These are phyloP conservation scores for Megaustenia siamemsis DNA, from an alignment of 2,888 invertebrate genomes.

Conservation along the genomic window DNA sequence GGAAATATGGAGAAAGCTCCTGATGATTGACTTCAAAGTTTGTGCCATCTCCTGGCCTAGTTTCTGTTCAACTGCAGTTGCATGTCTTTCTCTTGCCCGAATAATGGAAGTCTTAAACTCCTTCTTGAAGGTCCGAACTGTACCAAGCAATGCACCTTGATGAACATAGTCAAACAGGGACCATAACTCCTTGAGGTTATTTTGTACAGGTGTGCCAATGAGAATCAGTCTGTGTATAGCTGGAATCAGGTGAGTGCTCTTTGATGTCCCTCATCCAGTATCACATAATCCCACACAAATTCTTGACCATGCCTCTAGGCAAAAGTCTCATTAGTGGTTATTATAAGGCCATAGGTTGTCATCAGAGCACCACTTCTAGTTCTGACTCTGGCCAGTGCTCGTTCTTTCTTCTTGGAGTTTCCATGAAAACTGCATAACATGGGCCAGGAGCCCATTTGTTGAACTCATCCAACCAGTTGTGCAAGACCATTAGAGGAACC, in stretches of 20 bases:
- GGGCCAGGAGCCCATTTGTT: slow-evolving; percentile 79
- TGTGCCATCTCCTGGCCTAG: slow-evolving; percentile 79
- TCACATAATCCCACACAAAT: slow-evolving; percentile 75
- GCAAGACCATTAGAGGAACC: slow-evolving; percentile 79
- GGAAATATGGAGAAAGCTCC: slow-evolving; percentile 80
- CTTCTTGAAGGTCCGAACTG: slow-evolving; percentile 79
- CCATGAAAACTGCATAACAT: slow-evolving; percentile 77
- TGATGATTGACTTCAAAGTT: slow-evolving; percentile 78
- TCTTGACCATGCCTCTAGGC: slow-evolving; percentile 70
- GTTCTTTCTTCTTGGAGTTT: slow-evolving; percentile 70
- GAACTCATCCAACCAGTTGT: slow-evolving; percentile 80
- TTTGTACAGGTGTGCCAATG: slow-evolving; percentile 95
- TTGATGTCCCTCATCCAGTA: slow-evolving; percentile 84
- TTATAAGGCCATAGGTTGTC: slow-evolving; percentile 80
- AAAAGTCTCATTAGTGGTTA: slow-evolving; percentile 74
- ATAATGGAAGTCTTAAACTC: slow-evolving; percentile 80
- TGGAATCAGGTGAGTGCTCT: slow-evolving; percentile 77
- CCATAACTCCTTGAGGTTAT: slow-evolving; percentile 88
- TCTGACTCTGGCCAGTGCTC: slow-evolving; percentile 74
- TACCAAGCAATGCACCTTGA: slow-evolving; percentile 80
- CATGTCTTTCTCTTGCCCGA: slow-evolving; percentile 78
- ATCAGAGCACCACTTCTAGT: slow-evolving; percentile 79
- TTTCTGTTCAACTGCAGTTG: slow-evolving; percentile 76
- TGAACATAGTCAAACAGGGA: slow-evolving; percentile 81
- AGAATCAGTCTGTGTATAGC: slow-evolving; percentile 84